Conservation (phyloP, 23 tunicate species). For the Ciona savignyi region DNA sequence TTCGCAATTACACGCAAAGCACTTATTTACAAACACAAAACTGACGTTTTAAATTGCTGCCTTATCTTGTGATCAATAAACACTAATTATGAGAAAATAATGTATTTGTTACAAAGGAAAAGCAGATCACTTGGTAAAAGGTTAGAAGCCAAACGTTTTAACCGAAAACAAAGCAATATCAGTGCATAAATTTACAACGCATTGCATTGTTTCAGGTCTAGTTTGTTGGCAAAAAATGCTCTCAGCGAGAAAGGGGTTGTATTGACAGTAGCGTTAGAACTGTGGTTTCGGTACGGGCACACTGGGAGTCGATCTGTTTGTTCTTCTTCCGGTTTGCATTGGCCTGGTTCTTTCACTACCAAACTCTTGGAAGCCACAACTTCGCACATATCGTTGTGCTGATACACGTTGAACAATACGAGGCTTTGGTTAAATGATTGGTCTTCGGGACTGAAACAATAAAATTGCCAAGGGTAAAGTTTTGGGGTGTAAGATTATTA, state of each 20-base stretch:
- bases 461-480: not conserved
- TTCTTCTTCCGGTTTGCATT: not conserved
- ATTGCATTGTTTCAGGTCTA: not conserved
- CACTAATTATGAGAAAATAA: too few relatives aligned
- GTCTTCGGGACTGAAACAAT: not conserved
- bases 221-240: not conserved
- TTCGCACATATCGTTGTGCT: not conserved
- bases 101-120: too few relatives aligned
- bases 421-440: too few relatives aligned
- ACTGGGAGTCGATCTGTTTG: not conserved
- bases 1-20: not conserved
- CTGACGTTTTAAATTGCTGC: not conserved
- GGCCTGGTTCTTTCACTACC: not conserved
- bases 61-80: not conserved
- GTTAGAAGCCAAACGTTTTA: too few relatives aligned
- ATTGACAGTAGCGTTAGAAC: not conserved
- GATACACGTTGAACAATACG: not conserved
- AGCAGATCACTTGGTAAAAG: too few relatives aligned
- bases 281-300: not conserved
- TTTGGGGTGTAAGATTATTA: too few relatives aligned
- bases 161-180: too few relatives aligned
- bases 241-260: not conserved
- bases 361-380: not conserved
- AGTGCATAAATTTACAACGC: too few relatives aligned
- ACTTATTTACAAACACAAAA: not conserved